phyloP scores from a whole-genome alignment of 2,113 vertebrate species.

The Procavia capensis region DNA sequence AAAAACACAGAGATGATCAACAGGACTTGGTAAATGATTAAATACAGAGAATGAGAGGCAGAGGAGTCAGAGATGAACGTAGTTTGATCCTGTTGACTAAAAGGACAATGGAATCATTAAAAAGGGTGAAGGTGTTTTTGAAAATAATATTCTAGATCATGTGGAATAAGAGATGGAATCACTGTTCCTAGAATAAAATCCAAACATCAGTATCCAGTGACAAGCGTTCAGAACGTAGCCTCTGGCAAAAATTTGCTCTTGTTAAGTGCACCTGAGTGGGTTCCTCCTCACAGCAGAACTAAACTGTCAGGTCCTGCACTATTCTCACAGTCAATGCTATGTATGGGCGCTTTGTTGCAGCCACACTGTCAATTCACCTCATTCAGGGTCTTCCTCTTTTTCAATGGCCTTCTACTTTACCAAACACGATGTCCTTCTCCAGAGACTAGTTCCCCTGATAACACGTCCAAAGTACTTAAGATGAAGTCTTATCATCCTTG shows the following conservation, averaged over 20 bases:
- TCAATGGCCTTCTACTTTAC: no score
- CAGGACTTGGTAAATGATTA: constrained; percentile 78
- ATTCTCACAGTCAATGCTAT: no score
- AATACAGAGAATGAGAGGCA: constrained; percentile 35
- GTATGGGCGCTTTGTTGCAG: no score
- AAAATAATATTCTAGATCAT: constrained; percentile 49
- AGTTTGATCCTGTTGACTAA: constrained; percentile 56
- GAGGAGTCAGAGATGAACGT: constrained; percentile 60
- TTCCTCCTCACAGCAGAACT: no score
- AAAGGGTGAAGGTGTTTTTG: constrained; percentile 74
- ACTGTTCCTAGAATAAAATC: constrained; percentile 41
- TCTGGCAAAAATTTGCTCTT: neutral
- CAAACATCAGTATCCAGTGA: neutral
- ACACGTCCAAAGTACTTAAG: no score
- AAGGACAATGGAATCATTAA: constrained; percentile 65
- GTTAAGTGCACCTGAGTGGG: no score
- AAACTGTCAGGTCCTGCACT: no score
- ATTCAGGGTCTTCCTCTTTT: no score
- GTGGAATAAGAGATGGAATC: neutral
- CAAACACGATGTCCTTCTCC: no score
- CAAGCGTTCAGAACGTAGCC: neutral
- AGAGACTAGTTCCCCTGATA: no score
- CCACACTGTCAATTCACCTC: no score
- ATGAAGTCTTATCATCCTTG: no score
- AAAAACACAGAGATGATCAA: constrained; percentile 13